phyloP scores from a whole-genome alignment of 1,140 invertebrate species.

The Phymorhynchus buccinoides region DNA sequence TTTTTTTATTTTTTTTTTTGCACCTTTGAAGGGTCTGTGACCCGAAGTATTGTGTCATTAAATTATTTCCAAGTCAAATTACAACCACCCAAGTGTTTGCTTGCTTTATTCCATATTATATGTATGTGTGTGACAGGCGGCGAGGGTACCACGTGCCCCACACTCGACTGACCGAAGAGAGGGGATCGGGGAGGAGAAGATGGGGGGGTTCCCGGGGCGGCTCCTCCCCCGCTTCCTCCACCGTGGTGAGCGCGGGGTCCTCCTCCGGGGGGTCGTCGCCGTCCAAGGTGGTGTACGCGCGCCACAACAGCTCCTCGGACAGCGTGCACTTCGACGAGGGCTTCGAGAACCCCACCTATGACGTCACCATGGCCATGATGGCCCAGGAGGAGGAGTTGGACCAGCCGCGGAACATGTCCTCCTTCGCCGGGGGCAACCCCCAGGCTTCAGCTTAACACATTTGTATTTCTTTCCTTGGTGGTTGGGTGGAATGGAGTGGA shows the following conservation, averaged over 20 bases:
- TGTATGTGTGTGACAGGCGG: neutral
- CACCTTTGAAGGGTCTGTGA: too few relatives aligned
- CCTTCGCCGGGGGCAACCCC: neutral
- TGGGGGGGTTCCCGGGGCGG: neutral
- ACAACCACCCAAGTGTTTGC: too few relatives aligned
- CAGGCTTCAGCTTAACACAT: too few relatives aligned
- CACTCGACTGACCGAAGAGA: conserved; percentile 2
- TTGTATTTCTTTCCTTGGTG: too few relatives aligned
- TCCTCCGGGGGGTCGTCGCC: neutral
- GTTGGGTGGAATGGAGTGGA: too few relatives aligned
- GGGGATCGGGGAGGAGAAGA: neutral
- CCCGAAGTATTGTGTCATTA: too few relatives aligned
- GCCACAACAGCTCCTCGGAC: neutral
- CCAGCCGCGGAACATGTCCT: neutral
- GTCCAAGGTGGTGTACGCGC: conserved; percentile 19
- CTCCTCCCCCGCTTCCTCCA: neutral
- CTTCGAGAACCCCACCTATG: conserved; percentile 35
- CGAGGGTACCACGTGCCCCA: conserved; percentile 23
- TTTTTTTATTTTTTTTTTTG: too few relatives aligned
- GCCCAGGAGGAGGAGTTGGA: neutral
- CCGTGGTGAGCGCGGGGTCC: neutral
- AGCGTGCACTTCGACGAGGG: conserved; percentile 33
- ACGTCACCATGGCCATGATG: conserved; percentile 29
- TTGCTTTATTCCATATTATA: too few relatives aligned
- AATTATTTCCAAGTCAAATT: too few relatives aligned